Evolutionary conservation across 2,888 invertebrate genomes (phyloP).

Genomic region (Anaspis maculata): DNA sequence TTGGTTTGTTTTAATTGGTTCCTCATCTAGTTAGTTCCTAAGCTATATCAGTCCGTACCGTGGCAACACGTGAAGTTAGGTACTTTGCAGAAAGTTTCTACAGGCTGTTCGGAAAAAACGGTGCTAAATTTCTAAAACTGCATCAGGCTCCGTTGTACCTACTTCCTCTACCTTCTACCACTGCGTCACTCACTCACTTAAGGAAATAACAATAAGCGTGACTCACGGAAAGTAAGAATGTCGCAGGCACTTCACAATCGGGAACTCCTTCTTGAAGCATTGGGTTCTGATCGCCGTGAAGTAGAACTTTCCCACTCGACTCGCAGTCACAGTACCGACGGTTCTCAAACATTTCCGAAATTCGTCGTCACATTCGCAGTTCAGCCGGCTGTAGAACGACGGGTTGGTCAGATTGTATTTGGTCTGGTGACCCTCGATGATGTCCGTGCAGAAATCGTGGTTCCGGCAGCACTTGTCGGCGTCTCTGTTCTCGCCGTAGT

Average conservation of each 20-base stretch:
- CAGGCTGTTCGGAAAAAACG: too few relatives aligned
- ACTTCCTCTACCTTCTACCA: too few relatives aligned
- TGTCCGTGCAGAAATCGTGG: conserved; percentile 1
- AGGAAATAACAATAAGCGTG: too few relatives aligned
- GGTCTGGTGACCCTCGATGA: not conserved
- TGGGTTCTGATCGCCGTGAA: not conserved
- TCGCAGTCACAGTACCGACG: not conserved
- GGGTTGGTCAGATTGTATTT: not conserved
- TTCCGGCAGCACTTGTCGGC: conserved; percentile 1
- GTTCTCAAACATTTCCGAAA: not conserved
- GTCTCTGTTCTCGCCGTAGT: not conserved
- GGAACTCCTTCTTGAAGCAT: not conserved
- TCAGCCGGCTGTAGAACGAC: not conserved
- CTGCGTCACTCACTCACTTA: too few relatives aligned
- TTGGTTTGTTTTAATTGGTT: too few relatives aligned
- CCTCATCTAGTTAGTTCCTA: too few relatives aligned
- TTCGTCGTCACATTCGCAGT: not conserved
- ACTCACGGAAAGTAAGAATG: too few relatives aligned
- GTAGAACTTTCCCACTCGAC: not conserved
- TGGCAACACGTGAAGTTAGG: too few relatives aligned
- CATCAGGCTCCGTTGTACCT: too few relatives aligned
- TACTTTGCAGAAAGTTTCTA: too few relatives aligned
- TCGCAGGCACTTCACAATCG: not conserved
- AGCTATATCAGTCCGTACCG: too few relatives aligned
- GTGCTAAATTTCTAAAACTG: too few relatives aligned